These are phyloP conservation scores for Ctenodactylus gundi DNA, from an alignment of 2,113 vertebrate species.

Conservation along the genomic window DNA sequence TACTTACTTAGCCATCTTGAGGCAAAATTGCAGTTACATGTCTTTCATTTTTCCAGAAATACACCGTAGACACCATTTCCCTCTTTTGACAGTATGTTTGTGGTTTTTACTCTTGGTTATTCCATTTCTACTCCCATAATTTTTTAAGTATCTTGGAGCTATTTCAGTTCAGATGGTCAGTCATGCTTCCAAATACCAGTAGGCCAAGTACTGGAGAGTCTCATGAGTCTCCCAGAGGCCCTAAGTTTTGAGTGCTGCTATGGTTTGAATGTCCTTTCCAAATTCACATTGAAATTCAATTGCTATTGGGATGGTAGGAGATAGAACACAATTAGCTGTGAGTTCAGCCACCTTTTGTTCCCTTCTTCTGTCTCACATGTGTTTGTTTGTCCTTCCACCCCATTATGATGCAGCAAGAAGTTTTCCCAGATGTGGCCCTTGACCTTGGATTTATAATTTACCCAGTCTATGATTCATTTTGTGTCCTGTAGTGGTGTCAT, in stretches of 20 bases:
- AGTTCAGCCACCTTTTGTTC: background rate
- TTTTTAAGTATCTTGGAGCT: background rate
- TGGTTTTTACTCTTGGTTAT: background rate
- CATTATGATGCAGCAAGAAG: background rate
- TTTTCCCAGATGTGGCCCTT: background rate
- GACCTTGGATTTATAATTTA: background rate
- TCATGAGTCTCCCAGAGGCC: background rate
- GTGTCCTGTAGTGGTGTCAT: background rate
- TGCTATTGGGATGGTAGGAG: background rate
- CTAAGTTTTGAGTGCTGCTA: background rate
- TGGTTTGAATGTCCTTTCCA: background rate
- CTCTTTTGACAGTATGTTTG: background rate
- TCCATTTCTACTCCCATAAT: background rate
- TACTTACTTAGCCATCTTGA: background rate
- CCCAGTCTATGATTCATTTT: background rate
- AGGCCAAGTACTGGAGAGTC: background rate
- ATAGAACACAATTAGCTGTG: too few species aligned
- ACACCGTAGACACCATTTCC: rapidly evolving
- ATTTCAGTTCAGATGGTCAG: background rate
- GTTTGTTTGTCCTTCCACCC: background rate
- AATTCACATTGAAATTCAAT: background rate
- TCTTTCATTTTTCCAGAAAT: background rate
- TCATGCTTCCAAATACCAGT: background rate
- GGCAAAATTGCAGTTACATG: background rate
- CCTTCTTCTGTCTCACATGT: background rate